Conservation (phyloP, 2,888 invertebrate species). For the Labia minor region DNA sequence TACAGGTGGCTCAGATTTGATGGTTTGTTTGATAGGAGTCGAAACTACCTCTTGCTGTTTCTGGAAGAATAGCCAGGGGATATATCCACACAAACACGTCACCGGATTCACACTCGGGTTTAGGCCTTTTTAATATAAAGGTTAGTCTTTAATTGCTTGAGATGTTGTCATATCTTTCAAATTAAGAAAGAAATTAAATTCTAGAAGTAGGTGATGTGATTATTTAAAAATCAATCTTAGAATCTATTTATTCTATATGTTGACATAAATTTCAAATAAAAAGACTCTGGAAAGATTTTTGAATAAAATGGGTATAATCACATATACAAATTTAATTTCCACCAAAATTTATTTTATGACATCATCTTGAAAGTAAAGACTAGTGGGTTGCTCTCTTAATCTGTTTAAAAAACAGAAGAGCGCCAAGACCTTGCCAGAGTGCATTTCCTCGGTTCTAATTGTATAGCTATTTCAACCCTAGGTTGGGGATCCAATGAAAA, state of each 20-base stretch:
- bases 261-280: not conserved
- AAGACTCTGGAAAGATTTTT: not conserved
- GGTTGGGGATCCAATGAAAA: slow-evolving; percentile 18
- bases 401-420: slow-evolving; percentile 18
- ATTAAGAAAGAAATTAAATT: not conserved
- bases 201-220: not conserved
- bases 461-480: slow-evolving; percentile 26
- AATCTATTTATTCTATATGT: slow-evolving; percentile 16
- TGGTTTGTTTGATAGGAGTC: slow-evolving; percentile 4
- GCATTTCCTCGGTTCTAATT: slow-evolving; percentile 26
- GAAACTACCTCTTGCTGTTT: slow-evolving; percentile 32
- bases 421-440: slow-evolving; percentile 26
- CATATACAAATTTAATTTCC: slow-evolving; percentile 20
- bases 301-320: slow-evolving; percentile 18
- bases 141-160: not conserved
- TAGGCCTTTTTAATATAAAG: slow-evolving; percentile 19
- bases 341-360: not conserved
- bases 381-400: not conserved
- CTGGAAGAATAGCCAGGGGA: slow-evolving; percentile 27
- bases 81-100: slow-evolving; percentile 28
- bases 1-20: slow-evolving; percentile 25
- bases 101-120: slow-evolving; percentile 26
- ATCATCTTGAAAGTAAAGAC: not conserved
- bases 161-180: not conserved
- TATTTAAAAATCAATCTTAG: not conserved